Evolutionary conservation across 2,888 invertebrate genomes (phyloP), one percentile per base, ranked within the genome.

Genomic region (Pseudococcus longispinus): DNA sequence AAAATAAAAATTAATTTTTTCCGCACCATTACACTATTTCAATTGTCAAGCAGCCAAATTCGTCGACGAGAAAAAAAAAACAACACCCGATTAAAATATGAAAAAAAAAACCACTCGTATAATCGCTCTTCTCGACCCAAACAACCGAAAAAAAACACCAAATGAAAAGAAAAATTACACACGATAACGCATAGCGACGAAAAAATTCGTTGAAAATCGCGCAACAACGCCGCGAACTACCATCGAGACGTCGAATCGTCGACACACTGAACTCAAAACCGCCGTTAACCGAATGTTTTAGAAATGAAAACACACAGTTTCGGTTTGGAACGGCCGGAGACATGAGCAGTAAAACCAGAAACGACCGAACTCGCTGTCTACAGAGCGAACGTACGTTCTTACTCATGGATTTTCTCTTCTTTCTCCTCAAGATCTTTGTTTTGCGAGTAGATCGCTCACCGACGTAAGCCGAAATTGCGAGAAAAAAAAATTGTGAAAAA

Each of bases 301-400:
- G 51, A 74, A 74, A 74, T 74, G 18, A 74, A 82, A 83, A 51
- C 51, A 83, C 83, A 83, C 23, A 83, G 83, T 83, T 83, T 83
- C 83, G 55, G 51, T 83, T 83, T 51, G 83, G 83, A 83, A 51
- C 29, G 51, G 26, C 26, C 51, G 83, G 20, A 83, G 83, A 83
- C 83, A 83, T 83, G 83, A 83, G 83, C 83, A 83, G 83, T 51
- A 83, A 83, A 83, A 83, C 83, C 83, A 51, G 83, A 74, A 74
- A 74, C 51, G 44, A 83, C 20, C 51, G 26, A 83, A 83, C 46
- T 74, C 51, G 55, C 77, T 77, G 29, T 32, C 37, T 32, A 37
- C 44, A 32, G 18, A 32, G 18, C 46, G 51, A 5, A n/a, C 77
- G 37, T 51, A 15, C 32, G 9, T 20, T 85, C 37, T 37, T 37